phyloP scores from a whole-genome alignment of 1,140 invertebrate species.

The Micrasema longulum region DNA sequence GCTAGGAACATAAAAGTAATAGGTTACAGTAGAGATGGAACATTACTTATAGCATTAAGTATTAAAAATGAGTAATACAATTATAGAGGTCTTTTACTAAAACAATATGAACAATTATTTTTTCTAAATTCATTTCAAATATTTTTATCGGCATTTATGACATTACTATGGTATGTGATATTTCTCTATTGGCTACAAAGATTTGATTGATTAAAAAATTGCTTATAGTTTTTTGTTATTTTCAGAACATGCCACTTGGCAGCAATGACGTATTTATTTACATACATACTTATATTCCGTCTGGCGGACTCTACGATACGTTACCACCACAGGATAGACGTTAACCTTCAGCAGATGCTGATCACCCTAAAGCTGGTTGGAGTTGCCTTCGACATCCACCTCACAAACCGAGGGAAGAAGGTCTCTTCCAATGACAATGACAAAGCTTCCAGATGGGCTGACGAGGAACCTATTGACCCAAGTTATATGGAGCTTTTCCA shows the following conservation, averaged over 20 bases:
- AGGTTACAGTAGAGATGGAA: no score
- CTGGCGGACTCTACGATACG: not conserved
- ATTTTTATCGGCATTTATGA: no score
- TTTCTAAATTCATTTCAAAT: no score
- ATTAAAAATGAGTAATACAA: no score
- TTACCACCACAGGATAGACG: not conserved
- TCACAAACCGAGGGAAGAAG: constrained; percentile 9
- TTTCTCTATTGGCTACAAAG: no score
- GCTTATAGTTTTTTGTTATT: not conserved
- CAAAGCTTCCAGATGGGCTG: not conserved
- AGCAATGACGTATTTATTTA: constrained; percentile 4
- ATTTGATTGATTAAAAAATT: no score
- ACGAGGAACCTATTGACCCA: constrained; percentile 11
- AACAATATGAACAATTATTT: no score
- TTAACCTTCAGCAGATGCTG: constrained; percentile 17
- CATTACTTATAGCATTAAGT: no score
- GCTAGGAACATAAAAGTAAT: no score
- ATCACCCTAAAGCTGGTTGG: constrained; percentile 4
- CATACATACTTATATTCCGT: constrained; percentile 19
- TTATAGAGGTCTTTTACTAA: no score
- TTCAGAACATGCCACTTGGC: constrained; percentile 26
- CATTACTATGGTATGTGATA: no score
- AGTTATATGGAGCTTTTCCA: constrained; percentile 26
- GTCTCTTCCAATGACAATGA: not conserved
- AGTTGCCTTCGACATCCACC: constrained; percentile 31